Conservation (phyloP, 1,140 invertebrate species). For the Hylaeus anthracinus region DNA sequence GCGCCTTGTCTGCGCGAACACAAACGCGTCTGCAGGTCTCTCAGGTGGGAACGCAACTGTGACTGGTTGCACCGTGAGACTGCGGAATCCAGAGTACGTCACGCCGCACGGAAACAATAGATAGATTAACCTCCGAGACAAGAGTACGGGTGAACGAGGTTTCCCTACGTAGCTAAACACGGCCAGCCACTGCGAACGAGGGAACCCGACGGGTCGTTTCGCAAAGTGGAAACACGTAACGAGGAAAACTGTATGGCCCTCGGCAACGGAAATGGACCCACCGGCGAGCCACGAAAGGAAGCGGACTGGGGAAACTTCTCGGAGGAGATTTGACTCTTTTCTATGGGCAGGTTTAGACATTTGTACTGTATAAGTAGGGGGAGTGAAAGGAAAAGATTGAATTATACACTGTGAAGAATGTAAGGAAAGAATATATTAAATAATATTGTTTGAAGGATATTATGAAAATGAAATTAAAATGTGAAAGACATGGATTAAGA, state of each 20-base stretch:
- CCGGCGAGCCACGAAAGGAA: background rate
- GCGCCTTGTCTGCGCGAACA: background rate
- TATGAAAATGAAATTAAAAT: too few relatives aligned
- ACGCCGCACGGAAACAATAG: constrained; percentile 32
- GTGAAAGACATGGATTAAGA: too few relatives aligned
- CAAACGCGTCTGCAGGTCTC: background rate
- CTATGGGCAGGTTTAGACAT: too few relatives aligned
- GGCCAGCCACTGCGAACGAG: constrained; percentile 7
- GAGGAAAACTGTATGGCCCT: background rate
- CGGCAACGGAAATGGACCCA: background rate
- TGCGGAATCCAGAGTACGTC: constrained; percentile 26
- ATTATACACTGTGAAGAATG: too few relatives aligned
- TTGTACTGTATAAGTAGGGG: too few relatives aligned
- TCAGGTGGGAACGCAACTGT: constrained; percentile 34
- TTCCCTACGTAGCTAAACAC: constrained; percentile 42
- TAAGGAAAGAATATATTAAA: too few relatives aligned
- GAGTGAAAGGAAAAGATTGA: too few relatives aligned
- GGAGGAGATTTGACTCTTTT: too few relatives aligned
- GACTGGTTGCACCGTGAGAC: constrained; percentile 21
- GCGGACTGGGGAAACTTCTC: too few relatives aligned
- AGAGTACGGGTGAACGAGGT: constrained; percentile 29
- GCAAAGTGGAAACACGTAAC: background rate
- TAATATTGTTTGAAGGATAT: too few relatives aligned
- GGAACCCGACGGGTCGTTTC: constrained; percentile 5
- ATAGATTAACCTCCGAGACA: constrained; percentile 47